Evolutionary conservation across 2,797 vertebrate species (phyloP), one percentile per base, ranked within the genome.

Genomic region (Cheirogaleus major): DNA sequence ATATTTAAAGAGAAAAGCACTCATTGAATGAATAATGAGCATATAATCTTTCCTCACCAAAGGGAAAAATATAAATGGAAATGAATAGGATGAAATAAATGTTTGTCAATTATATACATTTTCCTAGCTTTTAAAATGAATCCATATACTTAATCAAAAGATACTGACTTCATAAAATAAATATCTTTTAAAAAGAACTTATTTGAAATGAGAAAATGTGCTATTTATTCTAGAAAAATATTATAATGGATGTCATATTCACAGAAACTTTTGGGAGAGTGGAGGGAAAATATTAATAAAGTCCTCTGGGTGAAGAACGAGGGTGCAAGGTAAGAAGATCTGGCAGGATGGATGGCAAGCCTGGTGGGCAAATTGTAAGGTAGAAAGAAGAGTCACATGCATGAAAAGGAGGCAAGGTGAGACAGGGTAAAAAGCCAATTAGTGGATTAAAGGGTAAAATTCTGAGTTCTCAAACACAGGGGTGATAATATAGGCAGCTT

Each of bases 401-500:
- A 97, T 95, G 97, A 91, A 92, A 76, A 97, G 59, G 25, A 97
- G 67, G 96, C 92, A 97, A 97, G 80, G 91, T 87, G 72, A 98
- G 98, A 95, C 89, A 84, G 98, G 97, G 98, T 97, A 98, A 98
- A 98, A 98, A 98, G 98, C 98, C 98, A 98, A 98, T 98, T 98
- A 98, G 97, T 98, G 97, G 97, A 98, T 98, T 98, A 98, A 98
- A 98, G 98, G 97, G 98, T 98, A 98, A 97, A 96, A 98, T 98
- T 98, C 97, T 52, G 96, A 98, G 95, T 98, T 98, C 97, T 98
- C 96, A 98, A 98, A 98, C 91, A 97, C 97, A 98, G 93, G 98
- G 97, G 98, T 98, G 98, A 98, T 98, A 98, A 99, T 98, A 98
- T 97, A 98, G 98, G 98, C 98, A 99, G 98, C 97, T 97, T 98